These are phyloP conservation scores for Battus philenor DNA, from an alignment of 1,140 invertebrate species.

Conservation along the genomic window DNA sequence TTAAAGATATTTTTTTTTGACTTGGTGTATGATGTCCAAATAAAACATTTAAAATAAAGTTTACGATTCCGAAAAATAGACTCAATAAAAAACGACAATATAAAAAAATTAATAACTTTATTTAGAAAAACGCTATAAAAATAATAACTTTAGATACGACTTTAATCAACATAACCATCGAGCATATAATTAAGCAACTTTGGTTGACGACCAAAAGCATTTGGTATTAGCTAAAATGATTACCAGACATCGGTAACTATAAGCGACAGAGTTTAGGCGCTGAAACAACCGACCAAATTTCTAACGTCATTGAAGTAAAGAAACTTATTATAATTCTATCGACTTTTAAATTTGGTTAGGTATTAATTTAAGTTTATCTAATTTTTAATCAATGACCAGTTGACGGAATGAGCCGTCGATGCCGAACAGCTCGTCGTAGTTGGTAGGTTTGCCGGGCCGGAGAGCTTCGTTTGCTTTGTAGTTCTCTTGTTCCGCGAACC, in stretches of 20 bases:
- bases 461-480: constrained; percentile 86
- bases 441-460: constrained; percentile 80
- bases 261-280: constrained; percentile 25
- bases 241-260: constrained; percentile 26
- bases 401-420: constrained; percentile 90
- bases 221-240: constrained; percentile 17
- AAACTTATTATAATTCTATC: no score
- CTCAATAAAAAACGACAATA: no score
- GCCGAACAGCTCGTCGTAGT: constrained; percentile 86
- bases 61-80: no score
- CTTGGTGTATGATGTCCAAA: no score
- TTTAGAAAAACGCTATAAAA: constrained; percentile 22
- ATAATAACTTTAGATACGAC: constrained; percentile 14
- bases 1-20: no score
- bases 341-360: constrained; percentile 23
- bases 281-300: constrained; percentile 22
- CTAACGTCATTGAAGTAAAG: constrained; percentile 9
- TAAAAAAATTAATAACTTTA: constrained; percentile 19
- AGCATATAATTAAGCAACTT: constrained; percentile 22
- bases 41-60: no score
- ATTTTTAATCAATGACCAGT: constrained; percentile 82
- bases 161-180: constrained; percentile 20
- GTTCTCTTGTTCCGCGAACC: constrained; percentile 86
- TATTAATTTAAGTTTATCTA: constrained; percentile 16
- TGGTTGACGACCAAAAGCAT: constrained; percentile 27